These are phyloP conservation scores for Agriopis aurantiaria DNA, from an alignment of 2,888 invertebrate genomes.

Conservation along the genomic window DNA sequence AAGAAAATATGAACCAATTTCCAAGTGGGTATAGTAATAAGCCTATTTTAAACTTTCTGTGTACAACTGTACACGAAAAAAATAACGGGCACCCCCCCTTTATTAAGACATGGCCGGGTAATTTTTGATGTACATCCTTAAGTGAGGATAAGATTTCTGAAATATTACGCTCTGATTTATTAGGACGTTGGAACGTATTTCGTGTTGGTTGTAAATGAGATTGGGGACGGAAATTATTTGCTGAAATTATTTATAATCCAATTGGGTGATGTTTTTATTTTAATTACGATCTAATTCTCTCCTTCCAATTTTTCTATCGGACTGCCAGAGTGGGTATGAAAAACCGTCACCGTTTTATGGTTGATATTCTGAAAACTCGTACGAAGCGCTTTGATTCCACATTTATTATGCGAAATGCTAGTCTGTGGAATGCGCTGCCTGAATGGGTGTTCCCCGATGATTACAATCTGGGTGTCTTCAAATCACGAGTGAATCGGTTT, in stretches of 20 bases:
- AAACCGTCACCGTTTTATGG: no score
- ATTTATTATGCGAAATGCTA: no score
- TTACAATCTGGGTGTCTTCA: no score
- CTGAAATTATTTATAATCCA: conserved; percentile 1
- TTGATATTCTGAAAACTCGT: no score
- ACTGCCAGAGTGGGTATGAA: no score
- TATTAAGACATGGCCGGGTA: conserved; percentile 59
- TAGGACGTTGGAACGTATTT: conserved; percentile 14
- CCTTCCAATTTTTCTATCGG: no score
- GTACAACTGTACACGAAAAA: conserved; percentile 51
- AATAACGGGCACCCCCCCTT: conserved; percentile 56
- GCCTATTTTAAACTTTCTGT: background rate
- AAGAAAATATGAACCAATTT: no score
- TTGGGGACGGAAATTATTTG: conserved; percentile 8
- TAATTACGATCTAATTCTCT: background rate
- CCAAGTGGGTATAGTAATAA: background rate
- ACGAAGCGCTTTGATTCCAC: no score
- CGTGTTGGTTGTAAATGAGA: conserved; percentile 27
- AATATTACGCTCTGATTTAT: conserved; percentile 36
- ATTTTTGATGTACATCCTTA: conserved; percentile 53
- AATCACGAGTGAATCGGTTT: no score
- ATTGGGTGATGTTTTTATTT: background rate
- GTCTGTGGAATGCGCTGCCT: no score
- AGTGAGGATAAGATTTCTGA: conserved; percentile 35
- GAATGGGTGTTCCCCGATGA: no score